Percentiles rank a stretch among this genome's conserved stretches.
These are phyloP conservation scores for Chloebia gouldiae DNA, from an alignment of 2,113 vertebrate species.

Conservation along the genomic window DNA sequence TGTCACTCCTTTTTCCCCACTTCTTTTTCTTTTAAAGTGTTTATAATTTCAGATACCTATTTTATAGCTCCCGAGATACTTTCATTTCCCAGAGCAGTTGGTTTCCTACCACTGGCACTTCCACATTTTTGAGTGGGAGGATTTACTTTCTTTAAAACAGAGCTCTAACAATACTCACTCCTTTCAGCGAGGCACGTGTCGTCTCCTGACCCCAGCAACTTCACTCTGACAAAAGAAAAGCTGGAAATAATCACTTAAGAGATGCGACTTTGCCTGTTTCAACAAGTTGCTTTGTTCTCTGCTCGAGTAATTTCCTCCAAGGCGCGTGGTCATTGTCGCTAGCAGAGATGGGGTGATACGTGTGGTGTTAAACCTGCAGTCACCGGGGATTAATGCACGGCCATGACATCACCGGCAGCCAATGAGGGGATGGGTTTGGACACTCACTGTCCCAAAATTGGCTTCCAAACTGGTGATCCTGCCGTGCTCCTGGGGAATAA, in stretches of 20 bases:
- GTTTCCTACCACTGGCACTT: background rate
- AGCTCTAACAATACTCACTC: background rate
- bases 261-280: slow-evolving; percentile 12
- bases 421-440: slow-evolving; percentile 59
- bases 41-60: background rate
- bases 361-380: slow-evolving; percentile 59
- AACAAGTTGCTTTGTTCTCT: slow-evolving; percentile 53
- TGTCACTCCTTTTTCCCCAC: background rate
- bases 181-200: background rate
- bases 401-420: slow-evolving; percentile 70
- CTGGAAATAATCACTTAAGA: background rate
- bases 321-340: background rate
- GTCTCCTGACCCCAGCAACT: slow-evolving; percentile 33
- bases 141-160: background rate
- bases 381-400: slow-evolving; percentile 52
- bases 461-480: background rate
- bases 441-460: slow-evolving; percentile 48
- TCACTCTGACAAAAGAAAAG: background rate
- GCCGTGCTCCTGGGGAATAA: background rate
- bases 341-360: slow-evolving; percentile 5
- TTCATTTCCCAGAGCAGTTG: background rate
- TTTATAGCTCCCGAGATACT: background rate
- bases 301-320: slow-evolving; percentile 1
- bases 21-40: background rate
- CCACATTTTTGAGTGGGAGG: background rate